Evolutionary conservation across 2,888 invertebrate species (phyloP).

Genomic region (Limnephilus lunatus): DNA sequence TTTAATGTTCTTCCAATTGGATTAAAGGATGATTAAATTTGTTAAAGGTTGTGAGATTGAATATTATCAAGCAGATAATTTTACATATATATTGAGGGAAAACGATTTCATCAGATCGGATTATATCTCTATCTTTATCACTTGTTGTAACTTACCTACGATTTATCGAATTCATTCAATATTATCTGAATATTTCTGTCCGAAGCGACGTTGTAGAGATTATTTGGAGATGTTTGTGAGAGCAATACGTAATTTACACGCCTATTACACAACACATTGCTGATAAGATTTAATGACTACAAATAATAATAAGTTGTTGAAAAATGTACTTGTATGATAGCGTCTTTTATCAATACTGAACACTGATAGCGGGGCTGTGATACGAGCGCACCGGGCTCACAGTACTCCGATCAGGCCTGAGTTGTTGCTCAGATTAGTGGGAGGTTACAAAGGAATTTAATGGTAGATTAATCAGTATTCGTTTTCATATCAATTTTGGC

Average conservation of each 20-base stretch:
- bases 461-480: neutral
- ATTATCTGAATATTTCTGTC: neutral
- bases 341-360: constrained; percentile 25
- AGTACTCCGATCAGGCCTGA: neutral
- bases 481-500: neutral
- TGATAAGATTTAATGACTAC: constrained; percentile 41
- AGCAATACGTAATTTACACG: neutral
- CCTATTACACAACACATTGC: neutral
- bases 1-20: neutral
- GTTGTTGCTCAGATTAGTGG: neutral
- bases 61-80: neutral
- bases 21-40: neutral
- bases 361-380: neutral
- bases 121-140: neutral
- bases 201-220: neutral
- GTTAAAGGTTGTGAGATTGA: neutral
- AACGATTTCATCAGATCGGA: neutral
- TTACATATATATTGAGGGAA: neutral
- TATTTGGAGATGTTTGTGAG: constrained; percentile 26
- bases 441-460: neutral
- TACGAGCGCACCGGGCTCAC: neutral
- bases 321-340: constrained; percentile 15
- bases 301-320: constrained; percentile 37
- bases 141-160: neutral
- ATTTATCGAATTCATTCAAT: neutral